These are phyloP conservation scores for Hypsopygia costalis DNA, from an alignment of 2,888 invertebrate genomes.

Conservation along the genomic window DNA sequence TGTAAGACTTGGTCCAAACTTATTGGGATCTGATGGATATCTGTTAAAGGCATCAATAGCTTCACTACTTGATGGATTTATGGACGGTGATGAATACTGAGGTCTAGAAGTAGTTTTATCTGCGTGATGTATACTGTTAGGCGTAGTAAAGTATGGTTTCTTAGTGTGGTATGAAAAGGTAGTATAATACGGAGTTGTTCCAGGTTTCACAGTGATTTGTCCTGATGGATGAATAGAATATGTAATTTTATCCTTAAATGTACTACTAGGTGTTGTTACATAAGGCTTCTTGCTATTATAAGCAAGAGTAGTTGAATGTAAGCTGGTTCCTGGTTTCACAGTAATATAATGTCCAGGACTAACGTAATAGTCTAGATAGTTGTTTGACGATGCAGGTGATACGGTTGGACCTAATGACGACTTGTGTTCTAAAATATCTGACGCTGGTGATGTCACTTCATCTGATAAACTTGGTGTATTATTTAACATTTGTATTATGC, in stretches of 20 bases:
- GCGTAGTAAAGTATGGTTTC: conserved; percentile 48
- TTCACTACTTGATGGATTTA: conserved; percentile 63
- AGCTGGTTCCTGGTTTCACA: conserved; percentile 40
- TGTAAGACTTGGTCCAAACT: conserved; percentile 59
- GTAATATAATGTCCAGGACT: conserved; percentile 69
- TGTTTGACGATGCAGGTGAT: conserved; percentile 49
- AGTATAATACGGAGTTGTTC: conserved; percentile 16
- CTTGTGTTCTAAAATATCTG: conserved; percentile 52
- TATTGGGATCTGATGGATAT: conserved; percentile 64
- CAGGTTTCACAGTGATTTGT: conserved; percentile 28
- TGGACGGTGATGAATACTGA: conserved; percentile 58
- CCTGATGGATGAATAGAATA: conserved; percentile 11
- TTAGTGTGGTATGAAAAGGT: conserved; percentile 26
- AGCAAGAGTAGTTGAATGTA: conserved; percentile 13
- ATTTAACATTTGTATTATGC: conserved; percentile 84
- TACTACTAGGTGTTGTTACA: conserved; percentile 26
- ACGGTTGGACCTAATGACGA: conserved; percentile 53
- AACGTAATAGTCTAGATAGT: conserved; percentile 48
- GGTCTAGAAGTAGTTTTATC: conserved; percentile 43
- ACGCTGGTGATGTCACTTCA: conserved; percentile 49
- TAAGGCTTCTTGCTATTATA: conserved; percentile 36
- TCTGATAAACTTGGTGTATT: conserved; percentile 64
- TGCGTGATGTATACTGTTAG: conserved; percentile 48
- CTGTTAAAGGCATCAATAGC: conserved; percentile 67
- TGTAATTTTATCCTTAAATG: conserved; percentile 19